Percentiles rank a stretch among this genome's conserved stretches.
Evolutionary conservation across 2,888 invertebrate species (phyloP).

Genomic region (Apoda limacodes): DNA sequence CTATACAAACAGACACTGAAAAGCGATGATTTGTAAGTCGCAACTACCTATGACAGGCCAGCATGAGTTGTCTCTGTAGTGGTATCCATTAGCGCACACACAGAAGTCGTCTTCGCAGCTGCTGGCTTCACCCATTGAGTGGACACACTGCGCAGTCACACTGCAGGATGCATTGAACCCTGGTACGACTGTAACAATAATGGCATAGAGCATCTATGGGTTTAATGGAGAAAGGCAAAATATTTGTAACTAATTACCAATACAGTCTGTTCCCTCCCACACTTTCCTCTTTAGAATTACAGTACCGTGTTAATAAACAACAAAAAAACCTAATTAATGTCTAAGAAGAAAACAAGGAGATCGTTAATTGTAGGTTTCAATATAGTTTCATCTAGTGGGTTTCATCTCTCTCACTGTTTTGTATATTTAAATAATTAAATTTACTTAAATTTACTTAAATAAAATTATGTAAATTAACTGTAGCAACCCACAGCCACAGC

Average conservation of each 20-base stretch:
- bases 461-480: no score
- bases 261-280: conserved; percentile 1
- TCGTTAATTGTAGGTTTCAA: no score
- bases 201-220: not conserved
- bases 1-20: no score
- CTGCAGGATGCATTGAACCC: conserved; percentile 25
- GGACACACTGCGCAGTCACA: conserved; percentile 34
- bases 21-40: no score
- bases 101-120: conserved; percentile 31
- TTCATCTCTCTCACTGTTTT: no score
- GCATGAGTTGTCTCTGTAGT: conserved; percentile 38
- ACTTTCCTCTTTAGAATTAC: not conserved
- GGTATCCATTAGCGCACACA: conserved; percentile 25
- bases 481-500: no score
- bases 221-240: not conserved
- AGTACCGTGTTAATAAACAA: not conserved
- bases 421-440: no score
- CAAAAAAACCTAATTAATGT: no score
- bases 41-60: conserved; percentile 39
- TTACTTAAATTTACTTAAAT: no score
- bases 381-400: no score
- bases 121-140: conserved; percentile 26
- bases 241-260: not conserved
- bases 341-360: no score
- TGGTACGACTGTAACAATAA: conserved; percentile 20